Conservation (phyloP, 2,797 vertebrate genomes). For the Bradypus variegatus region DNA sequence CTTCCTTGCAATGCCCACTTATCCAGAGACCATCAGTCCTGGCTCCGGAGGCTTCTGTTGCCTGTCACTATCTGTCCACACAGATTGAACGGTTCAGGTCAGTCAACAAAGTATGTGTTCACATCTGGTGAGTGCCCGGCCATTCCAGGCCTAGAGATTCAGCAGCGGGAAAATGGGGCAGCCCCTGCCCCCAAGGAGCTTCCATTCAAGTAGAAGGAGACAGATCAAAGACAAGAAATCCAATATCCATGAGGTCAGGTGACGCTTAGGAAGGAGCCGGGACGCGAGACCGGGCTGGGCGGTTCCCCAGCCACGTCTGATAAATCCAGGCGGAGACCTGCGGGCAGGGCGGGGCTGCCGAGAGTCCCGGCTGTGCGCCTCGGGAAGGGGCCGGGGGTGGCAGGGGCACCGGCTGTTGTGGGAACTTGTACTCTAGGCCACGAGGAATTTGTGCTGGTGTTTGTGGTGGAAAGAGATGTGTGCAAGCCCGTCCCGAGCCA, state of each 20-base stretch:
- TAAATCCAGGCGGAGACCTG: not conserved
- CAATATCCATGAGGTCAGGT: not conserved
- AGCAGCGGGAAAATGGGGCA: not conserved
- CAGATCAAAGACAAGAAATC: not conserved
- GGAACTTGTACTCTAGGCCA: not conserved
- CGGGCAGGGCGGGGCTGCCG: no score
- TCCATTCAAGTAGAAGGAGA: not conserved
- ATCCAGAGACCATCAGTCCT: not conserved
- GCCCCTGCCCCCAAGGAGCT: not conserved
- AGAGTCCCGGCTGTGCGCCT: not conserved
- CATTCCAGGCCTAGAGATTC: not conserved
- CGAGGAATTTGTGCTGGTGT: not conserved
- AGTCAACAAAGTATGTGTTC: not conserved
- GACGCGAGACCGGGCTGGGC: not conserved
- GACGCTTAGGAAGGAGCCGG: not conserved
- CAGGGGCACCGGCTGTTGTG: accelerated
- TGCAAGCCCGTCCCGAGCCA: not conserved
- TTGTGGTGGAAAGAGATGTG: not conserved
- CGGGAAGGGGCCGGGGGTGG: accelerated
- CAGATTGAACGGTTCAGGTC: not conserved
- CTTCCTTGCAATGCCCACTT: not conserved
- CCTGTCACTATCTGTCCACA: not conserved
- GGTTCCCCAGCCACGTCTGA: not conserved
- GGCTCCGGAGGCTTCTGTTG: not conserved
- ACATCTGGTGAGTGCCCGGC: not conserved